Evolutionary conservation across 2,113 vertebrate genomes (phyloP).

Genomic region (Menura novaehollandiae): DNA sequence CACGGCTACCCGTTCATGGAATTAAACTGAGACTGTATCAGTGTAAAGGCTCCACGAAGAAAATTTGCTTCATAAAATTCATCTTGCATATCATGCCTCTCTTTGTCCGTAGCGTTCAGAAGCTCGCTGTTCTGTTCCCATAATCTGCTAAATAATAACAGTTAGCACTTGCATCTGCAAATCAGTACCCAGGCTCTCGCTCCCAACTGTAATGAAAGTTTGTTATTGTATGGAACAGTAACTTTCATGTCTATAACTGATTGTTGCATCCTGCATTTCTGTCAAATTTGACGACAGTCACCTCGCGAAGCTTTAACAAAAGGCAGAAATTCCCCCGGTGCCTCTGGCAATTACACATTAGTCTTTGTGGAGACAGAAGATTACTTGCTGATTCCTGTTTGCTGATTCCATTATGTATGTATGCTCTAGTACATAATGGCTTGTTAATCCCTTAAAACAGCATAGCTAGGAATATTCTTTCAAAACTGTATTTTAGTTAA

Average conservation of each 20-base stretch:
- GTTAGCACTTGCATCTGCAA: background rate
- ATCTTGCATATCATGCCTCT: background rate
- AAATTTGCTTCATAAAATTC: conserved; percentile 22
- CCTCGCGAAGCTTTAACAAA: conserved; percentile 39
- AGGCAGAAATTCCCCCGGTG: conserved; percentile 17
- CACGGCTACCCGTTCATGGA: background rate
- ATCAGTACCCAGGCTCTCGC: background rate
- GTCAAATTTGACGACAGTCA: background rate
- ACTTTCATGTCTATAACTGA: background rate
- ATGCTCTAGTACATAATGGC: background rate
- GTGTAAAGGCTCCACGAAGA: background rate
- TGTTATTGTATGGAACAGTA: background rate
- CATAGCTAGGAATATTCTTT: background rate
- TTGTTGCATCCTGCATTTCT: background rate
- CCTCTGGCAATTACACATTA: conserved; percentile 40
- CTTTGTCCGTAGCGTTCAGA: background rate
- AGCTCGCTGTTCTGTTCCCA: background rate
- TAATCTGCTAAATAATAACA: background rate
- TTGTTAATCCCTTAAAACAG: conserved; percentile 33
- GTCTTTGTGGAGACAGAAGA: background rate
- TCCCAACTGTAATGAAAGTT: background rate
- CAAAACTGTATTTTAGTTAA: background rate
- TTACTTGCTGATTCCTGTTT: conserved; percentile 47
- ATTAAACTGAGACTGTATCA: background rate
- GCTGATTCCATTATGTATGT: conserved; percentile 42